Evolutionary conservation across 2,113 vertebrate species (phyloP).

Genomic region (Zonotrichia leucophrys): DNA sequence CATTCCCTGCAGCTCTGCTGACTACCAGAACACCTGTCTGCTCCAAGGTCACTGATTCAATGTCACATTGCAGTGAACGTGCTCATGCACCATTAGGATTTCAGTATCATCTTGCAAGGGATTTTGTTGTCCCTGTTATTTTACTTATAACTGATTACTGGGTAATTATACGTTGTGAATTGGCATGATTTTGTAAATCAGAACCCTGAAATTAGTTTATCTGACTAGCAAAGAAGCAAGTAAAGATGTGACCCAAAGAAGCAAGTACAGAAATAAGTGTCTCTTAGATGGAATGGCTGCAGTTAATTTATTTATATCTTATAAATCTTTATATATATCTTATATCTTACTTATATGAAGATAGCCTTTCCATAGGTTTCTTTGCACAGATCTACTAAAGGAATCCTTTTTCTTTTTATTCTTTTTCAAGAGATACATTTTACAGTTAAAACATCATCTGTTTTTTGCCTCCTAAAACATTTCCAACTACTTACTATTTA

Average conservation of each 20-base stretch:
- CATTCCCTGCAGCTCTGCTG: constrained; percentile 2
- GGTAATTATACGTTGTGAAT: neutral
- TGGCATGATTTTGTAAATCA: neutral
- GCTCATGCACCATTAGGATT: neutral
- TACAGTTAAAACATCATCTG: neutral
- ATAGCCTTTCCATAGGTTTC: neutral
- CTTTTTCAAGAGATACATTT: neutral
- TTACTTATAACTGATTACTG: neutral
- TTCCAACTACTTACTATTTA: neutral
- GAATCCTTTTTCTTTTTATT: neutral
- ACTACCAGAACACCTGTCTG: neutral
- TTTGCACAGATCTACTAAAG: neutral
- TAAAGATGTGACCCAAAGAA: neutral
- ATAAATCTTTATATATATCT: no score
- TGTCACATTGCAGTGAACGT: neutral
- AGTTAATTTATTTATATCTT: neutral
- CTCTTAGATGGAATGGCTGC: neutral
- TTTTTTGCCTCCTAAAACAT: neutral
- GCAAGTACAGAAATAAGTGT: neutral
- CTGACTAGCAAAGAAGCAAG: neutral
- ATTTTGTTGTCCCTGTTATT: neutral
- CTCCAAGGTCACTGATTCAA: constrained; percentile 16
- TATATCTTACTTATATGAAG: neutral
- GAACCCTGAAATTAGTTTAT: neutral
- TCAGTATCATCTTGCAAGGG: neutral